Evolutionary conservation across 2,888 invertebrate species (phyloP).

Genomic region (Agonopterix heracliana): DNA sequence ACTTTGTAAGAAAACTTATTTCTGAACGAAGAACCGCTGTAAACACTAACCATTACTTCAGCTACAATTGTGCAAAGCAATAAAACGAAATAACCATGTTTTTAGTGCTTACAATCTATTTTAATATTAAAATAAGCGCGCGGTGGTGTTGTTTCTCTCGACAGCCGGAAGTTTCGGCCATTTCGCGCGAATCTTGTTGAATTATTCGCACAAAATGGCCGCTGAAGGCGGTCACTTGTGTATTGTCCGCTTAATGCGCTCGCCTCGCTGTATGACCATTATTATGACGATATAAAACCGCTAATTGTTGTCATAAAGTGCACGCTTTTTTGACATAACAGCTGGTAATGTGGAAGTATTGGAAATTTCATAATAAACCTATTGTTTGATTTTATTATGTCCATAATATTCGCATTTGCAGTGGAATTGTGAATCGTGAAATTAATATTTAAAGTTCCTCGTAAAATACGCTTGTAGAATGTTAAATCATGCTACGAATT

Average conservation of each 20-base stretch:
- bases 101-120: constrained; percentile 23
- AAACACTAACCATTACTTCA: constrained; percentile 7
- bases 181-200: constrained; percentile 63
- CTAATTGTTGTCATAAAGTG: constrained; percentile 50
- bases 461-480: too few relatives aligned
- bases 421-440: too few relatives aligned
- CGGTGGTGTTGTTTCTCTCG: constrained; percentile 24
- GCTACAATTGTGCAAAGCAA: constrained; percentile 9
- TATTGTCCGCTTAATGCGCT: constrained; percentile 33
- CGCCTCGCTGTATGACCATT: constrained; percentile 31
- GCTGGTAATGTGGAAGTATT: neutral
- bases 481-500: too few relatives aligned
- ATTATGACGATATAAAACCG: constrained; percentile 47
- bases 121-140: constrained; percentile 44
- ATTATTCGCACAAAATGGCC: constrained; percentile 62
- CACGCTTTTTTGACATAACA: constrained; percentile 22
- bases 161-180: constrained; percentile 41
- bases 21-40: constrained; percentile 3
- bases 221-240: constrained; percentile 38
- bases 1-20: constrained; percentile 15
- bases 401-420: neutral
- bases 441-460: too few relatives aligned
- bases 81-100: constrained; percentile 13
- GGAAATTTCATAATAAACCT: neutral
- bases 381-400: neutral